Evolutionary conservation across 2,797 vertebrate species (phyloP), one percentile per base, ranked within the genome.

Genomic region (Crax fasciolata): DNA sequence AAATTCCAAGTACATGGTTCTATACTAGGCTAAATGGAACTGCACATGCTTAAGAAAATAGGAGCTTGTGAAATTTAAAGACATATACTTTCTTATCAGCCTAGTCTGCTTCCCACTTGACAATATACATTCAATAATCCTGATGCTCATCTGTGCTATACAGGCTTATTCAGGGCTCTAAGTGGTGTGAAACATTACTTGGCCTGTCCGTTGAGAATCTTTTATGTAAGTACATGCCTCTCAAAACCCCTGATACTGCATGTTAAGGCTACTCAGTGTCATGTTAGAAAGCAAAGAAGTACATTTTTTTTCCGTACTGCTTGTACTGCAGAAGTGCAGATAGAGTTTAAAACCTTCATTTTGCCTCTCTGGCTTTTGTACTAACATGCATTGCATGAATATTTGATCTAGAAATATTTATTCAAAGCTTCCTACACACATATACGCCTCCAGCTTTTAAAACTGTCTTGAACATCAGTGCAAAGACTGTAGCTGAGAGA

Each of bases 321-420:
- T 74, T 87, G 72, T 91, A 83, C 27, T 74, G 49, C 32, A 20
- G 27, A 87, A 83, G 59, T 25, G 21, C 62, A 88, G 62, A 54
- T n/a, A 79, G 70, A 44, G 66, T 87, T 94, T 78, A 83, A 87
- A 91, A 78, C 25, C 19, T 91, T 89, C 55, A 30, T 54, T 92
- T 96, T 79, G 5, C 59, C 67, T 86, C 57, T 61, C 41, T 77
- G 14, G 0, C 10, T 84, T 71, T 80, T 59, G 25, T 54, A 75
- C 52, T 68, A 81, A 48, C 15, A 43, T 43, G 30, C 7, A 11
- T 2, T 3, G 11, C 58, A 81, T 92, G 70, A 88, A 86, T 92
- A 88, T 86, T 94, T 88, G 21, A 94, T 70, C 20, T 66, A 71
- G 72, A 83, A 90, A 74, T 87, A 82, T 39, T 87, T 91, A 55